A percentile compares a stretch with the other conserved stretches of the same genome.
phyloP scores from a whole-genome alignment of 1,140 invertebrate genomes.

The Ips typographus region DNA sequence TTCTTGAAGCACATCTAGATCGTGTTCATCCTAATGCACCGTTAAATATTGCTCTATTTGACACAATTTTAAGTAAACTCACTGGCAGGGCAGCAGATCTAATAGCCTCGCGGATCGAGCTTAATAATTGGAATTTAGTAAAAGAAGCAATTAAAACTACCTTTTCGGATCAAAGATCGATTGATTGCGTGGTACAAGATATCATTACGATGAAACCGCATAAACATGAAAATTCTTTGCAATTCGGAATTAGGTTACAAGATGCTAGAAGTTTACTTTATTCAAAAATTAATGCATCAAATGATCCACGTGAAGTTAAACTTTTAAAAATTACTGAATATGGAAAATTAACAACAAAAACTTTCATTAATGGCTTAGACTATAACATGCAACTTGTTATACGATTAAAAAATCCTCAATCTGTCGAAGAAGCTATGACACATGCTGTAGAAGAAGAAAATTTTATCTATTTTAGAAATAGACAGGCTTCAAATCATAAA shows the following conservation, averaged over 20 bases:
- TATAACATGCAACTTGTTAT: constrained; percentile 18
- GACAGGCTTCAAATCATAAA: background rate
- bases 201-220: constrained; percentile 24
- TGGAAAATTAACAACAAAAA: constrained; percentile 5
- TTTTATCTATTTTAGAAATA: constrained; percentile 7
- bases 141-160: constrained; percentile 29
- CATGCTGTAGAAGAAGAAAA: constrained; percentile 22
- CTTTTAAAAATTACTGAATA: constrained; percentile 17
- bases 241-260: constrained; percentile 34
- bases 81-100: constrained; percentile 27
- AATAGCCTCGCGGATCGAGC: constrained; percentile 29
- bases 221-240: constrained; percentile 30
- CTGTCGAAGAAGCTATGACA: constrained; percentile 19
- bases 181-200: constrained; percentile 39
- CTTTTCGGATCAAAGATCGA: constrained; percentile 33
- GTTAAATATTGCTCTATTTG: constrained; percentile 26
- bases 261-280: constrained; percentile 24
- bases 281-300: constrained; percentile 20
- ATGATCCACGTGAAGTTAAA: constrained; percentile 7
- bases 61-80: constrained; percentile 32
- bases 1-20: constrained; percentile 4
- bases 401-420: constrained; percentile 17
- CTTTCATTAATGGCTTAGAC: constrained; percentile 12
- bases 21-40: constrained; percentile 3
- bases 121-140: constrained; percentile 27